Percentiles rank a stretch among this genome's conserved stretches.
Evolutionary conservation across 92 coral and sea anemone genomes (phyloP).

Genomic region (Desmophyllum pertusum): DNA sequence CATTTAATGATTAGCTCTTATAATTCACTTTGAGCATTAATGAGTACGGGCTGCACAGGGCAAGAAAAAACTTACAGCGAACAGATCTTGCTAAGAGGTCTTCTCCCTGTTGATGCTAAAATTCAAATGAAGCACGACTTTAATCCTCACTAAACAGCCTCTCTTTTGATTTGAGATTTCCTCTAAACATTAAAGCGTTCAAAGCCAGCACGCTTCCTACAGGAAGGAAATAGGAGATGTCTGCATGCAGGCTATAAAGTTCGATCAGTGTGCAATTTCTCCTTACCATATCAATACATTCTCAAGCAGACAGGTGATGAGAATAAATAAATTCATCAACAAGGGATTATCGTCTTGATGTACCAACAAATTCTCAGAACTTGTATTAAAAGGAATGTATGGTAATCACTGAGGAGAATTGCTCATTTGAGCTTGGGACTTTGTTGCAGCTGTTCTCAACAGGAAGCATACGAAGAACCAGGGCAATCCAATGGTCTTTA

Average conservation of each 20-base stretch:
- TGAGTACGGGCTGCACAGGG: too few relatives aligned
- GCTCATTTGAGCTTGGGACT: background rate
- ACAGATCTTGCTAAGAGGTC: too few relatives aligned
- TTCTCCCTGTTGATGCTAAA: too few relatives aligned
- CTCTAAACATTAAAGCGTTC: too few relatives aligned
- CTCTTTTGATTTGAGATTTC: background rate
- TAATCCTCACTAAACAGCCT: background rate
- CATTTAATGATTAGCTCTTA: too few relatives aligned
- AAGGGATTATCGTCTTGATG: background rate
- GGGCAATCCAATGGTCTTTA: constrained; percentile 83
- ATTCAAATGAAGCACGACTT: too few relatives aligned
- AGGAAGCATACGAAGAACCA: constrained; percentile 83
- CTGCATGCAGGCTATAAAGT: too few relatives aligned
- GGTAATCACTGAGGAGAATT: background rate
- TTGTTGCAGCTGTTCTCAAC: constrained; percentile 82
- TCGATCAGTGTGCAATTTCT: background rate
- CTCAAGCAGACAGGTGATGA: background rate
- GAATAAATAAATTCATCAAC: too few relatives aligned
- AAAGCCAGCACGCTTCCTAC: too few relatives aligned
- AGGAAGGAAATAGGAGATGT: too few relatives aligned
- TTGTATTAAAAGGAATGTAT: background rate
- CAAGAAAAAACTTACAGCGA: too few relatives aligned
- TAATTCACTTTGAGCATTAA: too few relatives aligned
- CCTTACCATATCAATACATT: background rate
- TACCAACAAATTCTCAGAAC: background rate